Evolutionary conservation across 2,113 vertebrate species (phyloP).

Genomic region (Rostratula benghalensis): DNA sequence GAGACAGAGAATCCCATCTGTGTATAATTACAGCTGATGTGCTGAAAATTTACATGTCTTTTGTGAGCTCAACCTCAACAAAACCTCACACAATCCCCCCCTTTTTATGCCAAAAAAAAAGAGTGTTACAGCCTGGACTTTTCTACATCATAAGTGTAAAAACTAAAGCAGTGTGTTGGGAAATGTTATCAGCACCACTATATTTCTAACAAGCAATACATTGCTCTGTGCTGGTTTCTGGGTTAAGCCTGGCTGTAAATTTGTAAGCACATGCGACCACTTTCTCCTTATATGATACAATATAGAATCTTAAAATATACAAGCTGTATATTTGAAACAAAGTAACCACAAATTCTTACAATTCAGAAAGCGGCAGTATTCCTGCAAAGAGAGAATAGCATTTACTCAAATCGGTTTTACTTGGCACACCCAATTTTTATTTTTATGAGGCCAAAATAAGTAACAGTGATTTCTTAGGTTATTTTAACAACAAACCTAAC

Average conservation of each 20-base stretch:
- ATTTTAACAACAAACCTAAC: not conserved
- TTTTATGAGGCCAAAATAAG: not conserved
- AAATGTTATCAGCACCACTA: not conserved
- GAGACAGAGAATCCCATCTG: not conserved
- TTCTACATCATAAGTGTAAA: not conserved
- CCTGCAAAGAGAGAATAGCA: not conserved
- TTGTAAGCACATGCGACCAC: not conserved
- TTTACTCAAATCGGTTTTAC: not conserved
- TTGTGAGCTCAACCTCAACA: constrained; percentile 8
- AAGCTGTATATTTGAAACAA: not conserved
- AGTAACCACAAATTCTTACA: not conserved
- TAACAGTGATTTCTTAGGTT: not conserved
- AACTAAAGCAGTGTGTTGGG: not conserved
- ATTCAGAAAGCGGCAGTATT: not conserved
- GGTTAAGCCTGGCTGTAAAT: not conserved
- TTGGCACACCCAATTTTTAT: not conserved
- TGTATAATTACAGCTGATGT: not conserved
- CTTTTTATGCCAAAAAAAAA: constrained; percentile 9
- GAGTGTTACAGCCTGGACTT: not conserved
- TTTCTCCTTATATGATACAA: not conserved
- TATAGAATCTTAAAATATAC: not conserved
- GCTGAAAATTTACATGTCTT: constrained; percentile 7
- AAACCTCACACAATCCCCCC: not conserved
- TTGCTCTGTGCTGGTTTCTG: not conserved
- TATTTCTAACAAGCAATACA: not conserved